Evolutionary conservation across 2,797 vertebrate species (phyloP), one percentile per base, ranked within the genome.

Genomic region (Xerus rutilus): DNA sequence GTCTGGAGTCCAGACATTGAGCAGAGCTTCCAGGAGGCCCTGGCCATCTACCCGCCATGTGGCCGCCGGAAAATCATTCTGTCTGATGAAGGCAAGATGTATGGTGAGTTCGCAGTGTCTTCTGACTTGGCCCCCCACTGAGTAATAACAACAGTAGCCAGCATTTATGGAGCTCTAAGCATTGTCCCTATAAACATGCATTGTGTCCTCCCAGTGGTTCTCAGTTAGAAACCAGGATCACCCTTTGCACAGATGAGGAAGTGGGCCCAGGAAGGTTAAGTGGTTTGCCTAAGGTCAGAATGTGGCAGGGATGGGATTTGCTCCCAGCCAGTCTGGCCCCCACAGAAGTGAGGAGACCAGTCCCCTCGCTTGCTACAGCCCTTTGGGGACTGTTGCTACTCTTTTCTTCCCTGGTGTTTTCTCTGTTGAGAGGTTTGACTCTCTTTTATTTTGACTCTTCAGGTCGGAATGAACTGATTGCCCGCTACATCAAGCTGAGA

Each of bases 21-120:
- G 94, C 99, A 99, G 98, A 99, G 99, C 97, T 98, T 99, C 98
- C 99, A 99, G 91, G 99, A 99, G 97, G 99, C 99, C 14, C 97
- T 99, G 98, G 97, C 97, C 72, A 98, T 98, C 93, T 98, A 98
- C 69, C 97, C 97, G 0, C 97, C 97, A 4, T 98, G 97, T 0
- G 97, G 97, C 84, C 91, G 97, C 5, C 96, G 97, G 70, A 98
- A 98, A 64, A 98, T 98, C 94, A 98, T 98, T 87, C 89, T 97
- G 67, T 97, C 97, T 0, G 97, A 98, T 32, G 97, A 98, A 98
- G 97, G 97, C 96, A 98, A 97, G 95, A 97, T 98, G 97, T 98
- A 98, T 0, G 97, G 97, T 98, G 95, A 98, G 97, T 95, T 78
- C 1, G 0, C 20, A 43, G 39, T 17, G 28, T 12, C 47, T 57